These are phyloP conservation scores for Scomberomorus guttatus DNA, from an alignment of 2,797 vertebrate species.

Conservation along the genomic window DNA sequence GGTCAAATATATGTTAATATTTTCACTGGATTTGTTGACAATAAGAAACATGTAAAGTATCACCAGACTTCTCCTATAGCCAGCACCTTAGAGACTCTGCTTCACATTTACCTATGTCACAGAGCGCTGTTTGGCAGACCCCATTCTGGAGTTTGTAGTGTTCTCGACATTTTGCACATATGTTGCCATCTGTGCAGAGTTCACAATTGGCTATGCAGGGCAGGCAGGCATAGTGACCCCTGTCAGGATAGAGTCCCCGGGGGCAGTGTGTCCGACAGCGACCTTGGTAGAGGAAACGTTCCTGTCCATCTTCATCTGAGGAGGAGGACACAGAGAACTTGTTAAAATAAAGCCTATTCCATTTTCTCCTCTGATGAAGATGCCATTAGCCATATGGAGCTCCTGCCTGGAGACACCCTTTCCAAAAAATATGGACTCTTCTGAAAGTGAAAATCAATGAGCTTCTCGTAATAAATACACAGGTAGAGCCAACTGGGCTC, in stretches of 20 bases:
- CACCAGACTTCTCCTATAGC: background rate
- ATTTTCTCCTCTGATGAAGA: conserved; percentile 35
- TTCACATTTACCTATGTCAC: conserved; percentile 80
- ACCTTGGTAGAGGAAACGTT: conserved; percentile 87
- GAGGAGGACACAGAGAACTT: conserved; percentile 44
- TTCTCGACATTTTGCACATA: conserved; percentile 87
- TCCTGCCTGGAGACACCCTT: conserved; percentile 12
- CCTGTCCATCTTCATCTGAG: conserved; percentile 86
- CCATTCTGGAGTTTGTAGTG: conserved; percentile 86
- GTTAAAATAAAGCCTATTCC: conserved; percentile 38
- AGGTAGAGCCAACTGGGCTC: conserved; percentile 31
- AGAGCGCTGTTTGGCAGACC: conserved; percentile 80
- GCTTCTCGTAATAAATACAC: conserved; percentile 40
- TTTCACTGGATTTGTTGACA: too few relatives aligned
- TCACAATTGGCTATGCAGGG: conserved; percentile 88
- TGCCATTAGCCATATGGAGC: conserved; percentile 28
- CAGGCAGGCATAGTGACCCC: conserved; percentile 83
- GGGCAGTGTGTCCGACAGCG: conserved; percentile 88
- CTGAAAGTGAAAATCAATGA: conserved; percentile 46
- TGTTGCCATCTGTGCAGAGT: conserved; percentile 85
- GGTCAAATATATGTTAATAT: too few relatives aligned
- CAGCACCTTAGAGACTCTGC: background rate
- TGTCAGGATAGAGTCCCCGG: conserved; percentile 84
- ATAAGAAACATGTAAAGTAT: too few relatives aligned
- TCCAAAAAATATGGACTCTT: conserved; percentile 15